Base-by-base conservation (phyloP, 2,888 invertebrate genomes). In the Hydraecia micacea region DNA sequence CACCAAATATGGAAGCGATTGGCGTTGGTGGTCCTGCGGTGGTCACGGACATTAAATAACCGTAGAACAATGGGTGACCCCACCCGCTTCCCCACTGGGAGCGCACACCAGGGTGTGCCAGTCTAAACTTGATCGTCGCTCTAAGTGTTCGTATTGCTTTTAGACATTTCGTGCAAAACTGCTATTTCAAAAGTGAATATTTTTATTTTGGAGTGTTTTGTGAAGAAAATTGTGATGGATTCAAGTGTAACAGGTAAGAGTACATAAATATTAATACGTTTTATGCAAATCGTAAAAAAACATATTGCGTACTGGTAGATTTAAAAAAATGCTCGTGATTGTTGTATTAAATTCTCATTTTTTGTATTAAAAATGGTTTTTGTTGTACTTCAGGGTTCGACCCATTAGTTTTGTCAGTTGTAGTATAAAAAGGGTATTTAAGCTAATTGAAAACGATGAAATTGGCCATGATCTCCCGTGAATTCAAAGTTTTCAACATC, bases 201-300 rank as follows among this genome's bases (percentile, higher is more conserved):
- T 73, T 42, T 72, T 63, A 63, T 73, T 73, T 49, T 73, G 73
- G n/a, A 63, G 73, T 63, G 73, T 73, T 36, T 63, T 73, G 77
- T 63, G 73, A 73, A 71, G 39, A 71, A 71, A 71, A 60, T 42
- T 42, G 2, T 71, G 73, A 73, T 73, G 52, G 52, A 70, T 70
- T 70, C 70, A 58, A 58, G 70, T 70, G 58, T 58, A 70, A n/a
- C 70, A 7, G 70, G 70, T 70, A 70, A 49, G 46, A 0, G 49
- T 68, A 32, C 68, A 68, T 68, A 68, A 5, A 68, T 67, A 67
- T 46, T 67, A 39, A 39, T 67, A 67, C 28, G 67, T 67, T 67
- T 67, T 67, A 67, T 0, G 67, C 67, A 3, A 67, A 67, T 67
- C 28, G 67, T 67, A 67, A 67, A 66, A 2, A 2, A 42, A 66